Percentiles rank a stretch among this genome's conserved stretches.
phyloP scores from a whole-genome alignment of 2,113 vertebrate species.

The Pelecanus crispus region DNA sequence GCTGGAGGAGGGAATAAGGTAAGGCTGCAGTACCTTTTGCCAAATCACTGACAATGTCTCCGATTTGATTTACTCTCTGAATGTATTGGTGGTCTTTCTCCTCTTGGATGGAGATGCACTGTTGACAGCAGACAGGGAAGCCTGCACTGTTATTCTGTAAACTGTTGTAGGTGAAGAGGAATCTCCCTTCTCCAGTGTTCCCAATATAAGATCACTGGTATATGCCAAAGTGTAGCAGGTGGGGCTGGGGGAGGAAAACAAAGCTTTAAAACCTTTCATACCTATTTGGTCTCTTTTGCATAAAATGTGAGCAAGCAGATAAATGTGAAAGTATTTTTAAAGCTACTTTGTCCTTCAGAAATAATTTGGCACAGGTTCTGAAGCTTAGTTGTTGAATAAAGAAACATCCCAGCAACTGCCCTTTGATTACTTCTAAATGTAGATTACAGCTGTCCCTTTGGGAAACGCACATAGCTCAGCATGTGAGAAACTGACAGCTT shows the following conservation, averaged over 20 bases:
- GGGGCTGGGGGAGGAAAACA: background rate
- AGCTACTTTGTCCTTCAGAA: conserved; percentile 36
- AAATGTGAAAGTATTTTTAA: conserved; percentile 35
- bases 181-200: background rate
- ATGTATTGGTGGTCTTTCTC: background rate
- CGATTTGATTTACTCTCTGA: background rate
- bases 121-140: background rate
- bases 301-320: background rate
- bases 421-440: conserved; percentile 59
- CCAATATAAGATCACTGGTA: background rate
- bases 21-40: background rate
- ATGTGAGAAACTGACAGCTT: conserved; percentile 53
- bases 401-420: conserved; percentile 44
- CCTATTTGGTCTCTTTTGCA: background rate
- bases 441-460: conserved; percentile 62
- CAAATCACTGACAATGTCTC: background rate
- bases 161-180: background rate
- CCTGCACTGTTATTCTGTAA: background rate
- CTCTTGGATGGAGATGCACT: background rate
- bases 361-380: conserved; percentile 50
- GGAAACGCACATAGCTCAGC: background rate
- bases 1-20: background rate
- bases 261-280: background rate
- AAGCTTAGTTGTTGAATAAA: conserved; percentile 42
- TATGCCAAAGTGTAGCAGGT: background rate